These are phyloP conservation scores for Biston stratarius DNA, from an alignment of 2,888 invertebrate species.

Conservation along the genomic window DNA sequence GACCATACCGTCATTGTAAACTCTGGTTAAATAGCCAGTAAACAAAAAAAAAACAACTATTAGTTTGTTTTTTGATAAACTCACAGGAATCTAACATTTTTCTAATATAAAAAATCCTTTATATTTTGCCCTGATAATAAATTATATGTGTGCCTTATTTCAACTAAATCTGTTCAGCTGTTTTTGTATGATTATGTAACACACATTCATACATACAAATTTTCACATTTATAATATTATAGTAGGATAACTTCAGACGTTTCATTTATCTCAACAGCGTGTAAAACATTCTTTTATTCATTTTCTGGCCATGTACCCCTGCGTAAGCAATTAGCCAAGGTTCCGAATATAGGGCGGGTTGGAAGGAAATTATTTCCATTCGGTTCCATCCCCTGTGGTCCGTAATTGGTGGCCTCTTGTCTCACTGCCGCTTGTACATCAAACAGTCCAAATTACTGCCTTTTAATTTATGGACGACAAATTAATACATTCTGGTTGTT, in stretches of 20 bases:
- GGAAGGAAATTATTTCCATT: constrained; percentile 68
- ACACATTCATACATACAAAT: no score
- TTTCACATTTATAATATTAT: no score
- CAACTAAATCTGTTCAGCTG: no score
- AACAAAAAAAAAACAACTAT: no score
- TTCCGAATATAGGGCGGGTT: constrained; percentile 62
- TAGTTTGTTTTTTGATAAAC: no score
- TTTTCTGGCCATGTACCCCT: constrained; percentile 39
- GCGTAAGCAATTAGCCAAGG: constrained; percentile 65
- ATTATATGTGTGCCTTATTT: no score
- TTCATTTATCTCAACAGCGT: constrained; percentile 12
- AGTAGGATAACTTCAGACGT: background rate
- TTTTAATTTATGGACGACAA: constrained; percentile 63
- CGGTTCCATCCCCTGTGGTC: constrained; percentile 60
- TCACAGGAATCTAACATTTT: no score
- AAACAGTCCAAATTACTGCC: constrained; percentile 65
- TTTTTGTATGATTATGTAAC: no score
- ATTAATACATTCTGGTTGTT: constrained; percentile 60
- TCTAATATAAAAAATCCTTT: no score
- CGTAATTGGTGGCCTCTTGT: constrained; percentile 66
- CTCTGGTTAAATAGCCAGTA: no score
- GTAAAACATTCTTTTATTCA: constrained; percentile 15
- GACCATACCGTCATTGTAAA: no score
- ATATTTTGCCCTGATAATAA: no score
- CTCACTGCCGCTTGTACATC: constrained; percentile 58